Percentiles rank a stretch among this genome's conserved stretches.
Evolutionary conservation across 2,113 vertebrate species (phyloP).

Genomic region (Oryzias melastigma): DNA sequence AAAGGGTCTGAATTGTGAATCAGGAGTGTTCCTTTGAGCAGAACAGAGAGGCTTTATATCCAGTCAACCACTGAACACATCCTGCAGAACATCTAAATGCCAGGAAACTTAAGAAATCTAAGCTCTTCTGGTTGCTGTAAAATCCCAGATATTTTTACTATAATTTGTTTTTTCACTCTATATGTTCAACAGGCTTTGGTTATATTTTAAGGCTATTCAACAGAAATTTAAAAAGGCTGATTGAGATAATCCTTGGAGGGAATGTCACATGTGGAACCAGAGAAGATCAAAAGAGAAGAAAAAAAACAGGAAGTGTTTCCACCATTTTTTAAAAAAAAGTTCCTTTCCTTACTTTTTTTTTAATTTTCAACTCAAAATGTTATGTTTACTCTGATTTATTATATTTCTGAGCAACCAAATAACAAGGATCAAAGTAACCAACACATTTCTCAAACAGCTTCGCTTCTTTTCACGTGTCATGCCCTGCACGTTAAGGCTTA

Average conservation of each 20-base stretch:
- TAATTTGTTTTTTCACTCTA: too few species aligned
- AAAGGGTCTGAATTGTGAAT: conserved; percentile 48
- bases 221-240: too few species aligned
- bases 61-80: conserved; percentile 6
- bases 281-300: too few species aligned
- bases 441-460: neutral
- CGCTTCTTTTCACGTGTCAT: neutral
- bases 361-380: neutral
- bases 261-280: too few species aligned
- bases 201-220: too few species aligned
- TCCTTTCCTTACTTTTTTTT: neutral
- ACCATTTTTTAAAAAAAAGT: neutral
- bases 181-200: too few species aligned
- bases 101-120: too few species aligned
- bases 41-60: conserved; percentile 63
- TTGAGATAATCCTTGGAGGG: too few species aligned
- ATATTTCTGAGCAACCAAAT: neutral
- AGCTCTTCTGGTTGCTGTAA: too few species aligned
- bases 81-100: conserved; percentile 9
- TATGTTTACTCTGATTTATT: neutral
- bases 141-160: too few species aligned
- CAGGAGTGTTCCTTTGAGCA: conserved; percentile 53
- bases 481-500: neutral
- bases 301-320: too few species aligned
- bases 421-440: neutral